Evolutionary conservation across 2,797 vertebrate genomes (phyloP), one percentile per base, ranked within the genome.

Genomic region (Sebastiscus albofasciatus): DNA sequence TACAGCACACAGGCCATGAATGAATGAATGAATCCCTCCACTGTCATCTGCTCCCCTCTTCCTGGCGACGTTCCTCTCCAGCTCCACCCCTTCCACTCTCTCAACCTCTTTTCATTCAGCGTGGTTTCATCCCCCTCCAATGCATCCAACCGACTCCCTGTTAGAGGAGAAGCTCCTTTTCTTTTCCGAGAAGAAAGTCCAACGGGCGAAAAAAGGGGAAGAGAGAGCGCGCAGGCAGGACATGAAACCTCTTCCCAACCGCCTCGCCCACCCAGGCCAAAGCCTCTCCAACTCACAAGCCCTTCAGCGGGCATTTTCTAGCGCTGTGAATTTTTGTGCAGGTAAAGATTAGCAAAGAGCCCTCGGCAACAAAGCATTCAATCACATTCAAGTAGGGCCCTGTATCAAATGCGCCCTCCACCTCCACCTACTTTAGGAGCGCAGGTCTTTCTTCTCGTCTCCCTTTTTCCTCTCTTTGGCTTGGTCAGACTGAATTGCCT

Each of bases 341-440:
- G 97, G 97, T 98, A 97, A 96, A 97, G 96, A 97, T 97, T 96
- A 97, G 96, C 90, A 92, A 94, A 96, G 96, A 92, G 94, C 95
- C 94, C 95, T 96, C 86, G 71, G 95, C 95, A 94, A 97, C 96
- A 96, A 97, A 97, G 96, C 96, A 95, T 96, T 97, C 96, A 97
- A 97, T 97, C 96, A 94, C 94, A 94, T 95, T 96, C 95, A 96
- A 96, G 96, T 94, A 94, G 95, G 94, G 92, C 77, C 83, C 95
- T 95, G 96, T 97, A 98, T 97, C 97, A 96, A 97, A 97, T 96
- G 95, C 94, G 93, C 95, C 96, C 96, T 97, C 96, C 95, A 94
- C 96, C 96, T 96, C 95, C 87, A 94, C 94, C 94, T 96, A 93
- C 96, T 94, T 94, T 94, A 84, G 95, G 93, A 95, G 82, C 65